Evolutionary conservation across 2,888 invertebrate species (phyloP), one percentile per base, ranked within the genome.

Genomic region (Odiellus spinosus): DNA sequence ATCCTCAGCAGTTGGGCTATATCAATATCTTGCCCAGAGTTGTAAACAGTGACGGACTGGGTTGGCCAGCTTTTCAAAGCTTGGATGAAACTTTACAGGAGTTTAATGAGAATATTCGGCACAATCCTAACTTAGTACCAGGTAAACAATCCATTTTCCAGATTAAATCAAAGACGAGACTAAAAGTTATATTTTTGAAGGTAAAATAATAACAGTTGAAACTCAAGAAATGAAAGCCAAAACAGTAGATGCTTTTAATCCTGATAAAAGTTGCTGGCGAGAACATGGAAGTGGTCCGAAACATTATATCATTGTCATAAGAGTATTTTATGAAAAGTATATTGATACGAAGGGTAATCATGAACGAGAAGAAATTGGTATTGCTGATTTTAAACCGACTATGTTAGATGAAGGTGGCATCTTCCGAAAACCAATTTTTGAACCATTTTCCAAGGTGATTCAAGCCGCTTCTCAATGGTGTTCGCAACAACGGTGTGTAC

Each of bases 401-500:
- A 14, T 50, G 8, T 8, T 26, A 4, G 26, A 26, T 6, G 53
- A 3, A 20, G 55, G 1, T 53, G 56, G 11, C 40, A 49, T 34
- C 20, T 50, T 8, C 8, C 4, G 26, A 26, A 26, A 26, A 12
- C 55, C 54, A 3, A n/a, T 45, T 32, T 56, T 52, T 26, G 56
- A 57, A 40, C 40, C 49, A 8, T 54, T 55, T 40, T 51, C 51
- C 2, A 48, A 41, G 18, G 33, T 53, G 10, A 43, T 57, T 2
- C 17, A 42, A 1, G 45, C 48, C 26, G 57, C 57, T 4, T 55
- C 55, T 1, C 36, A 40, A 21, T 57, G 57, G 57, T 52, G 52
- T 12, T 10, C 40, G 11, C 44, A 36, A 12, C 54, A 54, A 46
- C 5, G 26, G 26, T 26, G 8, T n/a, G n/a, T n/a, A n/a, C n/a